A percentile compares a stretch with the other conserved stretches of the same genome.
These are phyloP conservation scores for Amblyjoppa fuscipennis DNA, from an alignment of 2,888 invertebrate genomes.

Conservation along the genomic window DNA sequence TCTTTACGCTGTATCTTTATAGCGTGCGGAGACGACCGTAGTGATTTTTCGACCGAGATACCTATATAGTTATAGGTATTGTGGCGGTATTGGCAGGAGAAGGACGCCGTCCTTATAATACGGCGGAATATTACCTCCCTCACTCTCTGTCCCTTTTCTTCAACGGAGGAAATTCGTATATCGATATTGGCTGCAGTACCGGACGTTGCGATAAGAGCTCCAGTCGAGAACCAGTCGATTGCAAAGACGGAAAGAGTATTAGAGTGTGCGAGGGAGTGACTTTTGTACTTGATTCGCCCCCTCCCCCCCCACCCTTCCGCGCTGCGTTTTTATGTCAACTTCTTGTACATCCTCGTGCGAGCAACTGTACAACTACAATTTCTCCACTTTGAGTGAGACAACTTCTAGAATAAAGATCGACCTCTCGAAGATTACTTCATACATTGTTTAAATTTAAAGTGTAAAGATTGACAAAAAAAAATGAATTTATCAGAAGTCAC, in stretches of 20 bases:
- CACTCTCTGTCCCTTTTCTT: neutral
- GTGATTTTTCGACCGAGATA: conserved; percentile 30
- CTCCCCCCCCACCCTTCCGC: neutral
- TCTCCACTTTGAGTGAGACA: too few relatives aligned
- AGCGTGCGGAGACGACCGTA: conserved; percentile 9
- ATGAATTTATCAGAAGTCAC: too few relatives aligned
- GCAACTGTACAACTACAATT: too few relatives aligned
- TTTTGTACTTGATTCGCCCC: conserved; percentile 29
- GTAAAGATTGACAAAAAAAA: too few relatives aligned
- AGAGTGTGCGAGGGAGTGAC: conserved; percentile 12
- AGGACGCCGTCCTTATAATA: conserved; percentile 14
- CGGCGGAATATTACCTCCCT: conserved; percentile 1
- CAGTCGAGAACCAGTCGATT: conserved; percentile 34
- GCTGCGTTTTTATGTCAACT: conserved; percentile 6
- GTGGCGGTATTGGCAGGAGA: conserved; percentile 6
- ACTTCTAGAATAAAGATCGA: too few relatives aligned
- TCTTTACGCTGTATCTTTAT: conserved; percentile 39
- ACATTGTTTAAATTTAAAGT: too few relatives aligned
- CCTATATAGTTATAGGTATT: conserved; percentile 14
- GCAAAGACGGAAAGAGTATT: conserved; percentile 28
- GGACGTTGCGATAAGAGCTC: conserved; percentile 51
- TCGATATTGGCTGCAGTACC: conserved; percentile 39
- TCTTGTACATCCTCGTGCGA: conserved; percentile 3
- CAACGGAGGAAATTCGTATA: conserved; percentile 13
- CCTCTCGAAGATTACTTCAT: too few relatives aligned